phyloP scores from a whole-genome alignment of 2,113 vertebrate genomes.

The Ardeotis arabs region DNA sequence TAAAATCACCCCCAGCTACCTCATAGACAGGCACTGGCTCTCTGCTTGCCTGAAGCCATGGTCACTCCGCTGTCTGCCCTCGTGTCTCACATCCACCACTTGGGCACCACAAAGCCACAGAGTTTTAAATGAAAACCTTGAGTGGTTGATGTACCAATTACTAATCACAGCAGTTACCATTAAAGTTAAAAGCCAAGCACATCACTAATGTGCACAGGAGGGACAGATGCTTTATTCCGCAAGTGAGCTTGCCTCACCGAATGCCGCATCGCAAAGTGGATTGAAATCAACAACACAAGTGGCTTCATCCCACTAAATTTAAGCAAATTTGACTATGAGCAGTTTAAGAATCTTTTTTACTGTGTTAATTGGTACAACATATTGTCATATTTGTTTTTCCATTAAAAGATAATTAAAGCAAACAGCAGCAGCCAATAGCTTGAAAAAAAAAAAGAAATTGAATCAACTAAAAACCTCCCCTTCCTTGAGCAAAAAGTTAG shows the following conservation, averaged over 20 bases:
- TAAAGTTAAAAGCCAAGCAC: background rate
- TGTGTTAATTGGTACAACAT: background rate
- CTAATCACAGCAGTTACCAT: background rate
- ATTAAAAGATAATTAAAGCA: slow-evolving; percentile 2
- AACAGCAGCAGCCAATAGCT: background rate
- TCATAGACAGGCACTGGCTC: fast-evolving
- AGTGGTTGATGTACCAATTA: background rate
- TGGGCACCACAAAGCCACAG: background rate
- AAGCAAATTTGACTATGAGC: background rate
- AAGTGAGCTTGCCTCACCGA: fast-evolving
- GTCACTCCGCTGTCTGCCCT: background rate
- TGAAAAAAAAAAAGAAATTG: background rate
- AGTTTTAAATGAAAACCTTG: background rate
- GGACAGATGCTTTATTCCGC: background rate
- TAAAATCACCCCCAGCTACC: background rate
- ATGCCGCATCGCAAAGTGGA: background rate
- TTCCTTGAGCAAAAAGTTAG: background rate
- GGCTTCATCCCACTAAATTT: background rate
- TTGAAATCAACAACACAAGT: background rate
- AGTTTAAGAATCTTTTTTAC: background rate
- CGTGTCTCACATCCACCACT: too few species aligned
- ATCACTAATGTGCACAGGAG: fast-evolving
- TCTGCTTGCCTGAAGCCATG: background rate
- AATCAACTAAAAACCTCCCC: background rate
- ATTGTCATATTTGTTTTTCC: background rate